Base-by-base conservation (phyloP, 1,140 invertebrate genomes). In the Platyscapa corneri region DNA sequence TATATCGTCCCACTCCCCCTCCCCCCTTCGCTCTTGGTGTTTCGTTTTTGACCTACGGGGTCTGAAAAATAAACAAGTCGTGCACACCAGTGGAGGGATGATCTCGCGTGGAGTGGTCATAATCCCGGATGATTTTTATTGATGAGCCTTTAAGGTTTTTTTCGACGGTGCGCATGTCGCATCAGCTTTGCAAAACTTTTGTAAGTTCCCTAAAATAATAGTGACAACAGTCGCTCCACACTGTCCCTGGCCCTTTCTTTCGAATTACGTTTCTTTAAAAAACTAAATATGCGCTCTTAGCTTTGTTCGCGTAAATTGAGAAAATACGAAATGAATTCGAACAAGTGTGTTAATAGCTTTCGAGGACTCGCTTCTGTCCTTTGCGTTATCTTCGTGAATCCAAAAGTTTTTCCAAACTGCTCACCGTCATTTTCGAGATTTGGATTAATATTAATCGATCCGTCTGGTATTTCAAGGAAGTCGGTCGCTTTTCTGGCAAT, bases 91-190 rank as follows among this genome's bases (percentile, higher is more conserved):
- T 27, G 23, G 82, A 37, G 60, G 60, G 56, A 64, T 60, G 53
- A 78, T 60, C 49, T 56, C 64, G 8, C 32, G 30, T 1, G 46
- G 67, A 79, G 79, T 30, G 1, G 67, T 30, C 83, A 67, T 86
- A 87, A 89, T 88, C 83, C 39, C 23, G 56, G 88, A 88, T 88
- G 78, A 88, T 88, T 88, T 86, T 89, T 89, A 88, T 89, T 75
- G 87, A 89, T 87, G 88, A 86, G 64, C 37, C 56, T 30, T 30
- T 64, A 27, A 5, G 37, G 72, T 18, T 65, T 72, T 53, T 53
- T 34, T 34, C 12, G 30, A 0, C 8, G 16, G 39, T 3, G 27
- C 0, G 23, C 14, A n/a, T 39, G 6, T 53, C 34, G 30, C 3
- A 3, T 30, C 0, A 42, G 3, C 16, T 75, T 75, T 37, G 7